These are phyloP conservation scores for Drosophila cardini DNA, from an alignment of 1,140 invertebrate species.

Conservation along the genomic window DNA sequence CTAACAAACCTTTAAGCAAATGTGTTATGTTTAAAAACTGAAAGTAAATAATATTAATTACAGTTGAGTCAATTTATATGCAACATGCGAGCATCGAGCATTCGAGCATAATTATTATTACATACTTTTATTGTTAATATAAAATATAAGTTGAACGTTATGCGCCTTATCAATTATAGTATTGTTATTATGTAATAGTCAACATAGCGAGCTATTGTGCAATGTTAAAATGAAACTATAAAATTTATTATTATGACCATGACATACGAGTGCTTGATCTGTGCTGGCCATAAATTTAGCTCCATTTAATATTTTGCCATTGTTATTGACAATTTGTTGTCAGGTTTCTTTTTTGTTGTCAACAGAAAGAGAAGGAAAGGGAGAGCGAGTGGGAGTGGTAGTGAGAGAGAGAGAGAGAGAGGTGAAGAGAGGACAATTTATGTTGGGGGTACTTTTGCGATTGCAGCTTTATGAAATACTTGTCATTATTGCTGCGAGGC, in stretches of 20 bases:
- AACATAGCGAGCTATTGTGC: conserved; percentile 32
- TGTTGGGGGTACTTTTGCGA: conserved; percentile 14
- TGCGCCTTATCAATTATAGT: conserved; percentile 15
- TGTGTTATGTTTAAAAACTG: no score
- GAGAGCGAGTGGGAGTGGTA: neutral
- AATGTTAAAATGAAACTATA: conserved; percentile 69
- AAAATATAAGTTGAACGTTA: neutral
- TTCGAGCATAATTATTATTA: conserved; percentile 1
- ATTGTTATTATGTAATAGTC: conserved; percentile 39
- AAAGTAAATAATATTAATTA: conserved; percentile 1
- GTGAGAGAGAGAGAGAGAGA: neutral
- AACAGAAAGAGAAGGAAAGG: neutral
- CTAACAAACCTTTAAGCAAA: no score
- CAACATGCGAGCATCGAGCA: neutral
- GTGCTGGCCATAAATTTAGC: conserved; percentile 72
- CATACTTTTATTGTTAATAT: conserved; percentile 2
- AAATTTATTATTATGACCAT: conserved; percentile 79
- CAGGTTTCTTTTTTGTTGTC: conserved; percentile 64
- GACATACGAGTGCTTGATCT: conserved; percentile 73
- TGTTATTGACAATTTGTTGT: conserved; percentile 81
- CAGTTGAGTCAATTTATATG: neutral
- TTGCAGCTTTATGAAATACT: conserved; percentile 75
- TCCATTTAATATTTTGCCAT: conserved; percentile 65
- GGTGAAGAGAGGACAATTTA: conserved; percentile 33
- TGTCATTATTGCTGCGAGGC: conserved; percentile 62